Evolutionary conservation across 2,797 vertebrate genomes (phyloP).

Genomic region (Rhinoraja longicauda): DNA sequence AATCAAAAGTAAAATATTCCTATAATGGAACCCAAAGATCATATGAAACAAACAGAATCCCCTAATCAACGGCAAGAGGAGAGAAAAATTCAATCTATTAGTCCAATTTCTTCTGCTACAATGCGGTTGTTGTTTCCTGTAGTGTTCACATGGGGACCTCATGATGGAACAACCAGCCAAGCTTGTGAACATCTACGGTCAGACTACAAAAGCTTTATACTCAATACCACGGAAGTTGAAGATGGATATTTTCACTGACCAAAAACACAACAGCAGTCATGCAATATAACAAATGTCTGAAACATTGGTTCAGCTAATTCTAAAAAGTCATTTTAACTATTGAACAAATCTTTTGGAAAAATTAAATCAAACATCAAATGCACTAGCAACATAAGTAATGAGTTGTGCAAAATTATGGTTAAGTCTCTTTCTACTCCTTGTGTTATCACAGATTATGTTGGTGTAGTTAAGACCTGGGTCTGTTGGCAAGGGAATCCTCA

Average conservation of each 20-base stretch:
- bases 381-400: neutral
- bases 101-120: neutral
- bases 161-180: neutral
- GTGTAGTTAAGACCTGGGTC: neutral
- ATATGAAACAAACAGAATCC: neutral
- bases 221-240: neutral
- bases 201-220: neutral
- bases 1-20: neutral
- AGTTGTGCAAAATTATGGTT: no score
- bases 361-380: neutral
- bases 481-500: neutral
- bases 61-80: no score
- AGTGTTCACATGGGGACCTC: neutral
- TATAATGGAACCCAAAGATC: neutral
- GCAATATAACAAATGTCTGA: neutral
- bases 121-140: neutral
- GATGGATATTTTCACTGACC: neutral
- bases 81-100: neutral
- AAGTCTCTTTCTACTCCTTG: neutral
- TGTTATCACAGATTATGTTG: neutral
- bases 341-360: neutral
- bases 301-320: neutral
- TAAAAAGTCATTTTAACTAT: neutral
- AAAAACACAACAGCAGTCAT: no score
- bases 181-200: neutral